Evolutionary conservation across 2,888 invertebrate genomes (phyloP), one percentile per base, ranked within the genome.

Genomic region (Drosophila helvetica): DNA sequence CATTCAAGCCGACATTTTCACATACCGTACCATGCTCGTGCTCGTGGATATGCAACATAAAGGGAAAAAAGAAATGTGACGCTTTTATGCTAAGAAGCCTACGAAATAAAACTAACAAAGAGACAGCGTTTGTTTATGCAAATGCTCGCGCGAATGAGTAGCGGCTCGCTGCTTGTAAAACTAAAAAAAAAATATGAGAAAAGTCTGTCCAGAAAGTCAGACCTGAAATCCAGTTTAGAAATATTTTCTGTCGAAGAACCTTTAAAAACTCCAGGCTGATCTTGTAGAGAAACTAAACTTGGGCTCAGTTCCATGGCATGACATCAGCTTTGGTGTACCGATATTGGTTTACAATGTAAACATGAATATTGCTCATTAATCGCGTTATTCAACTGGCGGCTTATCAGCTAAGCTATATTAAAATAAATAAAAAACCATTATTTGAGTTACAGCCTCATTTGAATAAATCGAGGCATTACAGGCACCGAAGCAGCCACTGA

Each of bases 41-140:
- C 5, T 52, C 19, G 18, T 18, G 61, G 52, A 38, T 60, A 27
- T 52, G 19, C 17, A 4, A 4, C 10, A 33, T 19, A n/a, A 22
- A 42, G 60, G 64, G 58, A 79, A 85, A 87, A 83, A 86, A 82
- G 80, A 83, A 83, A 83, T 82, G 88, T 83, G 78, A 88, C 82
- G 82, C 55, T 60, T 47, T 65, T 77, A 81, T 87, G 88, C 78
- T 83, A 81, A 87, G 81, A 77, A 33, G 48, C 57, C 61, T 42
- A 62, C 57, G 54, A 56, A 51, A 19, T 50, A 62, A 66, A 54
- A 19, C 45, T 52, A 53, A 82, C 75, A 82, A 86, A 78, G 68
- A 50, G 43, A 45, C 52, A 59, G 51, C 56, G 70, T 47, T 75
- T 86, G 72, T 65, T 30, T 74, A 83, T 87, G 82, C 86, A 82